Evolutionary conservation across 2,113 vertebrate species (phyloP).

Genomic region (Rhipidura dahli): DNA sequence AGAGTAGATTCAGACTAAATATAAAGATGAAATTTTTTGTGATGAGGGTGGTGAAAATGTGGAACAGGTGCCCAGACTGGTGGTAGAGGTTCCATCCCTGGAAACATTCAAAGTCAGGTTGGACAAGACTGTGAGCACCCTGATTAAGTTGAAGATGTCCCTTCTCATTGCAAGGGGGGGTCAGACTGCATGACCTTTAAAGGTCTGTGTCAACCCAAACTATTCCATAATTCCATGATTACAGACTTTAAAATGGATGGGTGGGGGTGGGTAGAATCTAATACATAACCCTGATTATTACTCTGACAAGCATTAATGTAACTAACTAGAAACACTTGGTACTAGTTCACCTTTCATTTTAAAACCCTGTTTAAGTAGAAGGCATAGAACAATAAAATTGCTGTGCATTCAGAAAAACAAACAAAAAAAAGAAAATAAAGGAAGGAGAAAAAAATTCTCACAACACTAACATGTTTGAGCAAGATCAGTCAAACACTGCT

Average conservation of each 20-base stretch:
- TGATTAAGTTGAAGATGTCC: background rate
- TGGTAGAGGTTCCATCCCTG: background rate
- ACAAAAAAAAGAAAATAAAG: background rate
- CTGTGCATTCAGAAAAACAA: background rate
- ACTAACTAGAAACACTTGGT: background rate
- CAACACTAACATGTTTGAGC: background rate
- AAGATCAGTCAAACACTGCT: background rate
- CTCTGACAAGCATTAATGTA: background rate
- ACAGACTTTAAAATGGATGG: background rate
- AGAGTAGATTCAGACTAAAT: background rate
- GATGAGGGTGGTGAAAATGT: background rate
- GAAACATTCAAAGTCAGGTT: background rate
- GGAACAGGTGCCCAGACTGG: background rate
- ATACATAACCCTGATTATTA: background rate
- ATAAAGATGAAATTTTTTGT: background rate
- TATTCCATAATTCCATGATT: background rate
- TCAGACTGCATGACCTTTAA: background rate
- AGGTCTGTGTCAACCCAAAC: background rate
- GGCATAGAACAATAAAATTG: background rate
- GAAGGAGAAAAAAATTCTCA: background rate
- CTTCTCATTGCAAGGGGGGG: accelerated
- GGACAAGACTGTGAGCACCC: background rate
- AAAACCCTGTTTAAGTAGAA: background rate
- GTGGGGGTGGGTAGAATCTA: background rate
- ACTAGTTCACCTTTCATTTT: background rate